Evolutionary conservation across 2,113 vertebrate species (phyloP), one percentile per base, ranked within the genome.

Genomic region (Naja naja): DNA sequence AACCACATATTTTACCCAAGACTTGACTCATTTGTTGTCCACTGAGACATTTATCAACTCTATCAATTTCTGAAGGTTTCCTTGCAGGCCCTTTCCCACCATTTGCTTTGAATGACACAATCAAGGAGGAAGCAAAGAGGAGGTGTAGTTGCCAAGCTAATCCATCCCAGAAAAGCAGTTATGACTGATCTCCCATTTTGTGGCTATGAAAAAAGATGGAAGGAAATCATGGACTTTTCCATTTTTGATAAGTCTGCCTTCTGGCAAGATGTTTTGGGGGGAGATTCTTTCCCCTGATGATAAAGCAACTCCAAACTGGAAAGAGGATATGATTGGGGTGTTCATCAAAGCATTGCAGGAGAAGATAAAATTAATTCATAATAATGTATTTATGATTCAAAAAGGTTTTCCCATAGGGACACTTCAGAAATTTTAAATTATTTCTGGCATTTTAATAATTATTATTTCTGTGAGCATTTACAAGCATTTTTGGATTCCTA

Each of bases 391-490:
- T 53, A 53, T 34, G 87, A 88, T 43, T 53, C 56, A 69, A 92
- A 88, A 88, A 14, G 22, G 22, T 88, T 69, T 60, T 88, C 86
- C 47, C n/a, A 6, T 16, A 88, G 47, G 56, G 25, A 1, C 27
- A 39, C n/a, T 53, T 69, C 10, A 53, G 12, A 88, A 25, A 14
- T 49, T 92, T 88, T 88, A 55, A 88, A 88, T 92, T 92, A 88
- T 88, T 88, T 64, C 52, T 88, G 86, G 69, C 91, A 88, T 88
- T 88, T 92, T 92, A 69, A 89, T 45, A 54, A 88, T 54, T 18
- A 88, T 88, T 43, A 27, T 12, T 92, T 87, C 58, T 52, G 54
- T 53, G 74, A 49, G 87, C 23, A 88, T 74, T 39, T 53, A 54
- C 64, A 64, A 92, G 23, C n/a, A 54, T 88, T 74, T 49, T 88